Conservation (phyloP, 2,888 invertebrate species). For the Drosophila birchii region DNA sequence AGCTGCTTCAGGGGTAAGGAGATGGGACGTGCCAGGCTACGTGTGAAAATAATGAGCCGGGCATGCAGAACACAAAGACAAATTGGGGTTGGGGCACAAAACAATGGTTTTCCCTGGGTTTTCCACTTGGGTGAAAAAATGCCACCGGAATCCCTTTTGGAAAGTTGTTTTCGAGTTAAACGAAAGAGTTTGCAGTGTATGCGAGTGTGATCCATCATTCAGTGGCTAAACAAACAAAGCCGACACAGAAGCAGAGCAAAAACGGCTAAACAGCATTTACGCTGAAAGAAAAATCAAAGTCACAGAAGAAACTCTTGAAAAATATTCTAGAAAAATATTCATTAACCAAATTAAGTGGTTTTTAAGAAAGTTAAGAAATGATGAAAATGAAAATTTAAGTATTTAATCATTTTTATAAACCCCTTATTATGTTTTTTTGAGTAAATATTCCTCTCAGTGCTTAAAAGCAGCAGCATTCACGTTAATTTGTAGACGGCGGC, state of each 20-base stretch:
- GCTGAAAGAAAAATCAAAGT: conserved; percentile 1
- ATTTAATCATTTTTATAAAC: too few species aligned
- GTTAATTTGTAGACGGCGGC: conserved; percentile 70
- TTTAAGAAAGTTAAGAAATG: too few species aligned
- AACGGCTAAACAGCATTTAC: conserved; percentile 10
- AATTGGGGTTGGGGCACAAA: conserved; percentile 15
- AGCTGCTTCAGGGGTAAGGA: background rate
- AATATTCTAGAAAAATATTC: too few species aligned
- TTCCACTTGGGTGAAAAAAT: conserved; percentile 48
- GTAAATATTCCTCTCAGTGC: conserved; percentile 1
- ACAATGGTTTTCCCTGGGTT: conserved; percentile 18
- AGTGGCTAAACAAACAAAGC: conserved; percentile 75
- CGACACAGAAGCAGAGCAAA: conserved; percentile 29
- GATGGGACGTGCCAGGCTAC: conserved; percentile 64
- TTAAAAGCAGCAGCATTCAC: conserved; percentile 32
- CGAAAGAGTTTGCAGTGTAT: conserved; percentile 11
- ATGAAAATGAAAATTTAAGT: too few species aligned
- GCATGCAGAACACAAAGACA: conserved; percentile 70
- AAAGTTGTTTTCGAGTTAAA: conserved; percentile 61
- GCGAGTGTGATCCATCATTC: conserved; percentile 72
- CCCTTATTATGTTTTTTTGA: background rate
- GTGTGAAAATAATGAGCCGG: conserved; percentile 78
- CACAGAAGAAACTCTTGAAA: too few species aligned
- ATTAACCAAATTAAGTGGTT: too few species aligned
- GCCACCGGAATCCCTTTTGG: conserved; percentile 59